Evolutionary conservation across 2,888 invertebrate species (phyloP).

Genomic region (Philonicus albiceps): DNA sequence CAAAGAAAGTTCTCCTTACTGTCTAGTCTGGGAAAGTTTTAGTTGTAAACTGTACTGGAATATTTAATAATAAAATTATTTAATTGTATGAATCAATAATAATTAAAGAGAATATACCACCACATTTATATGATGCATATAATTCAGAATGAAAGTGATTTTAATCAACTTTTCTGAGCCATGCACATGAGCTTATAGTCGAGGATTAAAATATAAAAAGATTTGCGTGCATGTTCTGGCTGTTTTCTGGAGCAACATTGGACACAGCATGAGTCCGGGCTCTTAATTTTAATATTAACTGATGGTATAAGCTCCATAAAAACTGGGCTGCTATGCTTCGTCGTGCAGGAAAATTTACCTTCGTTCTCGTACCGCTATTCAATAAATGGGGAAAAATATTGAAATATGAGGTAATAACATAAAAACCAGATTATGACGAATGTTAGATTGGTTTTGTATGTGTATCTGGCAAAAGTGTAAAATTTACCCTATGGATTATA

Average conservation of each 20-base stretch:
- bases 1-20: background rate
- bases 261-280: too few relatives aligned
- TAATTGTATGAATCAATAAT: background rate
- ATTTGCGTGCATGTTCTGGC: background rate
- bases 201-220: background rate
- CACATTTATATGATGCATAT: background rate
- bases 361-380: background rate
- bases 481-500: background rate
- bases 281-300: background rate
- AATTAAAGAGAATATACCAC: background rate
- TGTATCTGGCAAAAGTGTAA: background rate
- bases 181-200: background rate
- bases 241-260: background rate
- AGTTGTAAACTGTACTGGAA: background rate
- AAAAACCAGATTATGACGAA: background rate
- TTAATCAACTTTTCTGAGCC: background rate
- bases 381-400: background rate
- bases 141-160: background rate
- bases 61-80: background rate
- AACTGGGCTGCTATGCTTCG: background rate
- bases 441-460: background rate
- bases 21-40: background rate
- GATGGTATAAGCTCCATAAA: background rate
- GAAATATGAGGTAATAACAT: background rate
- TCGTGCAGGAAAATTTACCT: background rate